Evolutionary conservation across 1,140 invertebrate genomes (phyloP).

Genomic region (Mycetomoellerius zeteki): DNA sequence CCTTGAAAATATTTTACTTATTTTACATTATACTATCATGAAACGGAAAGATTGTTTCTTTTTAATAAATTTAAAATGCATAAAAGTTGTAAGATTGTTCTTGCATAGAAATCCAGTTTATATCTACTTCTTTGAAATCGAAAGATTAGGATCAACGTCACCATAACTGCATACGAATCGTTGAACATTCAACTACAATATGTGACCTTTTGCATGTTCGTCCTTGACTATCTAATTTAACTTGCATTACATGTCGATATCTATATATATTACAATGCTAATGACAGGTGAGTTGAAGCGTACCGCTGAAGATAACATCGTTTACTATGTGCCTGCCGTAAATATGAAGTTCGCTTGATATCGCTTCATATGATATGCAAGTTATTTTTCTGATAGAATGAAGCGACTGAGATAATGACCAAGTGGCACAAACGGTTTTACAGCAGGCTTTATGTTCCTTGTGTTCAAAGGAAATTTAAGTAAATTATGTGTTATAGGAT

Average conservation of each 20-base stretch:
- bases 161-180: not conserved
- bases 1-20: not conserved
- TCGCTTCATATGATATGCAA: not conserved
- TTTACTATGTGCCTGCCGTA: not conserved
- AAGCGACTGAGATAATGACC: not conserved
- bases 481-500: not conserved
- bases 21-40: not conserved
- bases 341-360: slow-evolving; percentile 5
- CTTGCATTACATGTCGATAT: slow-evolving; percentile 25
- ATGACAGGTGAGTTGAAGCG: slow-evolving; percentile 35
- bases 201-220: slow-evolving; percentile 29
- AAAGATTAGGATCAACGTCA: slow-evolving; percentile 30
- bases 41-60: not conserved
- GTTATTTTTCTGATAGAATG: not conserved
- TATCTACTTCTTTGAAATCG: not conserved
- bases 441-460: not conserved
- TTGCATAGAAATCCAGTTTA: not conserved
- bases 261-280: slow-evolving; percentile 19
- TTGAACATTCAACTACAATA: not conserved
- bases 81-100: slow-evolving; percentile 2
- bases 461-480: not conserved
- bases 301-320: slow-evolving; percentile 46
- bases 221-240: slow-evolving; percentile 30
- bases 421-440: not conserved
- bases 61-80: not conserved